Base-by-base conservation (phyloP, 2,888 invertebrate genomes). In the Chrysolina haemoptera region DNA sequence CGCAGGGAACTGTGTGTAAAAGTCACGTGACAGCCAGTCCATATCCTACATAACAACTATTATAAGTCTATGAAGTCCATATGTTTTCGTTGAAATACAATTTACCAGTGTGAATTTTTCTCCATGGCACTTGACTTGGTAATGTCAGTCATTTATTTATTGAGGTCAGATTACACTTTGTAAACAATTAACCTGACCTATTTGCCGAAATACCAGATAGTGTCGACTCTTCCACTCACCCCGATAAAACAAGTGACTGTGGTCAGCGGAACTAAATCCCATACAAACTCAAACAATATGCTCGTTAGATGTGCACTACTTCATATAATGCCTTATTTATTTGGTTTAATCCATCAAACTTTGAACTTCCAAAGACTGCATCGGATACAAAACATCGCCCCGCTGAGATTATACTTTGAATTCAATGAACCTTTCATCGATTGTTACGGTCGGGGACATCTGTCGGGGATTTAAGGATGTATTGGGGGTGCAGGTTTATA, bases 211-310 rank as follows among this genome's bases (percentile, higher is more conserved):
- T 16, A 48, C 16, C 48, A 2, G 16, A 50, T 0, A 18, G 48
- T 9, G n/a, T 50, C n/a, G 8, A 10, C 27, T 35, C n/a, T 27
- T n/a, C 27, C 16, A 27, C 59, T 27, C 59, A 14, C 20, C 53
- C 20, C 10, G 10, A n/a, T 10, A 9, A 14, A 40, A 55, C 55
- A 67, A 67, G 40, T 50, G 53, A 41, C 55, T 16, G 8, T 20
- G 70, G 70, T 70, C 70, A 70, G 70, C 70, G 70, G 35, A 53
- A 40, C 70, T 53, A 63, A 68, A 35, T 50, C 41, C 43, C 9
- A n/a, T 40, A 55, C 50, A 22, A 63, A 64, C 53, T 40, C 63
- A 16, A 59, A 70, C 70, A 70, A 70, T 70, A 63, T 70, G 53
- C 53, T 70, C 70, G 62, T 70, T 70, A 64, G 64, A 40, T 64